These are phyloP conservation scores for Limnephilus rhombicus DNA, from an alignment of 2,888 invertebrate genomes.

Conservation along the genomic window DNA sequence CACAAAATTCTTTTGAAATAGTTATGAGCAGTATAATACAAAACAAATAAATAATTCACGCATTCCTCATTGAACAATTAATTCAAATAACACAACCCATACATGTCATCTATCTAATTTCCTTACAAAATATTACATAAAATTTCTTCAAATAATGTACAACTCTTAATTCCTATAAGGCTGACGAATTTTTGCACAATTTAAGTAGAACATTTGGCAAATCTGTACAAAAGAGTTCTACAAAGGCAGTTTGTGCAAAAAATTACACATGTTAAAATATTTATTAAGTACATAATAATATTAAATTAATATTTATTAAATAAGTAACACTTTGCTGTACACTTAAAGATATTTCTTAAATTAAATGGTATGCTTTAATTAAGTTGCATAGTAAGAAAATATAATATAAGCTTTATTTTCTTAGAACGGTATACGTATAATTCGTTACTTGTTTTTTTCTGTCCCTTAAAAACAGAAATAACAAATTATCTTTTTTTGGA, in stretches of 20 bases:
- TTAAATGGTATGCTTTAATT: not conserved
- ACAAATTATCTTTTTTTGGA: not conserved
- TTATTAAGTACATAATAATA: not conserved
- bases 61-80: slow-evolving; percentile 37
- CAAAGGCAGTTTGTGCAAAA: slow-evolving; percentile 51
- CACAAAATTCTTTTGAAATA: slow-evolving; percentile 56
- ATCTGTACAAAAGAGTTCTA: slow-evolving; percentile 59
- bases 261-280: slow-evolving; percentile 49
- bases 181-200: slow-evolving; percentile 44
- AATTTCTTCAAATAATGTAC: slow-evolving; percentile 29
- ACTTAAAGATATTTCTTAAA: not conserved
- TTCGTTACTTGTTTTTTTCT: not conserved
- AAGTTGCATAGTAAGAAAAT: not conserved
- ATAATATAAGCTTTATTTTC: not conserved
- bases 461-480: not conserved
- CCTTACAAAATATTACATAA: slow-evolving; percentile 25
- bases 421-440: not conserved
- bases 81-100: not conserved
- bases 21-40: slow-evolving; percentile 61
- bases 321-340: slow-evolving; percentile 41
- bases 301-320: slow-evolving; percentile 16
- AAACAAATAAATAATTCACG: slow-evolving; percentile 57
- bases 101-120: not conserved
- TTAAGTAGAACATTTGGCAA: slow-evolving; percentile 64
- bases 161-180: slow-evolving; percentile 9